These are phyloP conservation scores for Danaus plexippus DNA, from an alignment of 1,140 invertebrate species.

Conservation along the genomic window DNA sequence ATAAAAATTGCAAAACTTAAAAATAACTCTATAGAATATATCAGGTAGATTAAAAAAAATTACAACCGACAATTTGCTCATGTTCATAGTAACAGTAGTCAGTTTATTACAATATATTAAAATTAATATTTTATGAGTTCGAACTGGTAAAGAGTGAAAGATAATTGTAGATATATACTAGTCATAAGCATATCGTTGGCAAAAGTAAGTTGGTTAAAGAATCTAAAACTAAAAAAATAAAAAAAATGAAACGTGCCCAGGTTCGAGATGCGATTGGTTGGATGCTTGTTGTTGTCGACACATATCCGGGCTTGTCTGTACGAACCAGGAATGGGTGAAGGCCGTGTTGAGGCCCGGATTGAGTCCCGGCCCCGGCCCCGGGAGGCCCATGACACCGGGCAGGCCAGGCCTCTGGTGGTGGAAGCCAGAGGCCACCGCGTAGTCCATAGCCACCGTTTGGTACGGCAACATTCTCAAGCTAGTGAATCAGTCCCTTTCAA, in stretches of 20 bases:
- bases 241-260: constrained; percentile 86
- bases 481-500: constrained; percentile 20
- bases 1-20: constrained; percentile 4
- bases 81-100: no score
- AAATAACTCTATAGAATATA: background rate
- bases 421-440: constrained; percentile 81
- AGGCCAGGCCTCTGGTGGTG: constrained; percentile 80
- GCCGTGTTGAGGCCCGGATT: constrained; percentile 72
- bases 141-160: no score
- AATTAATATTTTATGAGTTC: no score
- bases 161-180: background rate
- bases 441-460: constrained; percentile 91
- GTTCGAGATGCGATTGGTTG: constrained; percentile 86
- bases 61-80: no score
- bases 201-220: constrained; percentile 12
- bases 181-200: constrained; percentile 10
- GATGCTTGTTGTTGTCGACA: constrained; percentile 84
- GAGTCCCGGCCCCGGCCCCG: constrained; percentile 67
- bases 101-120: no score
- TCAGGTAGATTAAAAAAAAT: no score
- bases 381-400: constrained; percentile 75
- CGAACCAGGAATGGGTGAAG: constrained; percentile 93
- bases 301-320: constrained; percentile 86
- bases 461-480: constrained; percentile 84
- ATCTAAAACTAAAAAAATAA: constrained; percentile 61